Conservation (phyloP, 2,113 vertebrate genomes). For the Oostethus manadensis region DNA sequence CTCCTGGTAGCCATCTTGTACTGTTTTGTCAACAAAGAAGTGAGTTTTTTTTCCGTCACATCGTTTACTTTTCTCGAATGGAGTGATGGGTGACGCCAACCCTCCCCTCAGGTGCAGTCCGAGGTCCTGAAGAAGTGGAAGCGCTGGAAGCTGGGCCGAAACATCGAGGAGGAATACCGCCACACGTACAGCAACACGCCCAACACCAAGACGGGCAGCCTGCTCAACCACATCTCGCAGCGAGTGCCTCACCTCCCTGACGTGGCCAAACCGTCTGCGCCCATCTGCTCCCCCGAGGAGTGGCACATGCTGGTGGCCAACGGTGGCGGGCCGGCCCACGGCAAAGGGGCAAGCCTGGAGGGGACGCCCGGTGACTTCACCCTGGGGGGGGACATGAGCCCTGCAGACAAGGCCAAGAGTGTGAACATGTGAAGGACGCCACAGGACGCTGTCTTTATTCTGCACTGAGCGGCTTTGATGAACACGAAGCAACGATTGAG, state of each 20-base stretch:
- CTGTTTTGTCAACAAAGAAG: conserved; percentile 98
- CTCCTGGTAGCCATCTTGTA: conserved; percentile 95
- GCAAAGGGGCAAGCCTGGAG: conserved; percentile 28
- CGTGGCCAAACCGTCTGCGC: conserved; percentile 29
- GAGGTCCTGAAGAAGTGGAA: conserved; percentile 87
- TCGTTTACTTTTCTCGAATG: background rate
- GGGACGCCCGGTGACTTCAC: conserved; percentile 40
- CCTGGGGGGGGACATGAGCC: conserved; percentile 54
- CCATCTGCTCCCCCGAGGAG: conserved; percentile 63
- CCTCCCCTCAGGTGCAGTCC: conserved; percentile 79
- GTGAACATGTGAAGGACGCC: conserved; percentile 45
- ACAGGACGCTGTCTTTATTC: conserved; percentile 65
- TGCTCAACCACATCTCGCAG: conserved; percentile 50
- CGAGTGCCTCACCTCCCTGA: conserved; percentile 49
- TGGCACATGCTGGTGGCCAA: conserved; percentile 70
- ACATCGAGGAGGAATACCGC: conserved; percentile 80
- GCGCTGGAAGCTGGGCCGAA: conserved; percentile 82
- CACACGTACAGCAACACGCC: conserved; percentile 75
- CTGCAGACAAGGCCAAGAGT: conserved; percentile 57
- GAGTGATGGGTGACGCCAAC: background rate
- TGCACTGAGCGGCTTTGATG: background rate
- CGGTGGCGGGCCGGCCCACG: conserved; percentile 63
- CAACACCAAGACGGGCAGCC: conserved; percentile 57
- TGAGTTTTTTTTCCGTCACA: conserved; percentile 46
- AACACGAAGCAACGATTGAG: background rate